These are phyloP conservation scores for Leucozona laternaria DNA, from an alignment of 2,888 invertebrate species.

Conservation along the genomic window DNA sequence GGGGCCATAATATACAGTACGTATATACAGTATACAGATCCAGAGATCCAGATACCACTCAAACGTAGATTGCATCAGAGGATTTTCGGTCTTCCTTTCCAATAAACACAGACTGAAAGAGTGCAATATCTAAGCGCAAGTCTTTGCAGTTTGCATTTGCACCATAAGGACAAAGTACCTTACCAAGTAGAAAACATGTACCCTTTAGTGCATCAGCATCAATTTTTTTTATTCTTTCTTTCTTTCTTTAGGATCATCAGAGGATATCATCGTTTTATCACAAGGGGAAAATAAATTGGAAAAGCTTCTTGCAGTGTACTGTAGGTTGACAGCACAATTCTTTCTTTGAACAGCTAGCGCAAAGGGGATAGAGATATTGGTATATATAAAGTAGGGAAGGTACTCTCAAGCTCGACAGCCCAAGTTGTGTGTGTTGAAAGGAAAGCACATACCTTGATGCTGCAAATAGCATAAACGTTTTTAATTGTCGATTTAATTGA, in stretches of 20 bases:
- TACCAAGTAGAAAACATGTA: slow-evolving; percentile 24
- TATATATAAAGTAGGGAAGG: not conserved
- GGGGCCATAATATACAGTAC: slow-evolving; percentile 17
- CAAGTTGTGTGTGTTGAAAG: slow-evolving; percentile 13
- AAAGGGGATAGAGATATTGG: slow-evolving; percentile 34
- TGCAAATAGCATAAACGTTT: slow-evolving; percentile 29
- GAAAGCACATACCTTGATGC: slow-evolving; percentile 1
- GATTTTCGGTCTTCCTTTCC: slow-evolving; percentile 13
- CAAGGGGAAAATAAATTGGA: slow-evolving; percentile 38
- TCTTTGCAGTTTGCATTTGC: too few species aligned
- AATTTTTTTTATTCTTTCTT: slow-evolving; percentile 8
- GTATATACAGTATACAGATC: not conserved
- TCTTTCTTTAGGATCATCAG: not conserved
- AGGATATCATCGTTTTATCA: slow-evolving; percentile 28
- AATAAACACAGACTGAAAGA: slow-evolving; percentile 9
- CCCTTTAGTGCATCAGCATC: slow-evolving; percentile 20
- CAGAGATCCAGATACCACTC: slow-evolving; percentile 8
- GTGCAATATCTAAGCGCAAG: slow-evolving; percentile 34
- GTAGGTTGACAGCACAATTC: slow-evolving; percentile 36
- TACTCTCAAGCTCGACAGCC: slow-evolving; percentile 23
- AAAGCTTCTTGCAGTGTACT: slow-evolving; percentile 25
- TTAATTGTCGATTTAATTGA: slow-evolving; percentile 36
- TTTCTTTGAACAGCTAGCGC: not conserved
- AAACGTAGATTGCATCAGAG: slow-evolving; percentile 29
- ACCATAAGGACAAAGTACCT: slow-evolving; percentile 34